These are phyloP conservation scores for Peromyscus californicus DNA, from an alignment of 2,113 vertebrate species.

Conservation along the genomic window DNA sequence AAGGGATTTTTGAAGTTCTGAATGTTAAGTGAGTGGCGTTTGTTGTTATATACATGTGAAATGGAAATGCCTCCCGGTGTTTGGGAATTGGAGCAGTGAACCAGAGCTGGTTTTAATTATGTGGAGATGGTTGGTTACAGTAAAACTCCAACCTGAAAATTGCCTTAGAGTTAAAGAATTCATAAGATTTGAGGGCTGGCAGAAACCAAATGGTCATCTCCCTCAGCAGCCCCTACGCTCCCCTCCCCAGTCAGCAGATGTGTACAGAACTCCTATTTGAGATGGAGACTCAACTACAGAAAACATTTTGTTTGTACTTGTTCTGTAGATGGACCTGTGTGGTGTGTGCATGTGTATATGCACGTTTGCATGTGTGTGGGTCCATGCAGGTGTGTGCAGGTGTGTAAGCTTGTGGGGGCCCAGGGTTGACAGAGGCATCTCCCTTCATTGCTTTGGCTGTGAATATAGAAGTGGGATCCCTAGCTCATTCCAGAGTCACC, in stretches of 20 bases:
- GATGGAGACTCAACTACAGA: not conserved
- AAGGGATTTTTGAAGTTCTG: slow-evolving; percentile 27
- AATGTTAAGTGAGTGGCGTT: not conserved
- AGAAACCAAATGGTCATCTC: slow-evolving; percentile 18
- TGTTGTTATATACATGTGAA: slow-evolving; percentile 30
- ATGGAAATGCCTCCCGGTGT: slow-evolving; percentile 17
- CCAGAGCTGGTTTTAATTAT: slow-evolving; percentile 74
- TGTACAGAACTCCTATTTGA: slow-evolving; percentile 1
- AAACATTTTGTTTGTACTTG: not conserved
- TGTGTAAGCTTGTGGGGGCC: not conserved
- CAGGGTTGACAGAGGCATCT: not conserved
- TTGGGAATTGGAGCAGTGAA: slow-evolving; percentile 46
- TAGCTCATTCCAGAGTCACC: not conserved
- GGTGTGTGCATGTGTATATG: too few species aligned
- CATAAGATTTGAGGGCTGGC: slow-evolving; percentile 43
- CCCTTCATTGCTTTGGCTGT: not conserved
- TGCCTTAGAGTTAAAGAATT: slow-evolving; percentile 64
- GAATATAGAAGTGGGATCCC: not conserved
- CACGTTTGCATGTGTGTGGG: not conserved
- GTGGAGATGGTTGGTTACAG: slow-evolving; percentile 57
- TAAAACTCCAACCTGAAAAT: slow-evolving; percentile 69
- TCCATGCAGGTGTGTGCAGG: not conserved
- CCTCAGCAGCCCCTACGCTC: not conserved
- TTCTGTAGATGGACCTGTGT: not conserved
- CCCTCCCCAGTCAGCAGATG: slow-evolving; percentile 1